Conservation (phyloP, 2,888 invertebrate species). For the Argynnis bischoffii region DNA sequence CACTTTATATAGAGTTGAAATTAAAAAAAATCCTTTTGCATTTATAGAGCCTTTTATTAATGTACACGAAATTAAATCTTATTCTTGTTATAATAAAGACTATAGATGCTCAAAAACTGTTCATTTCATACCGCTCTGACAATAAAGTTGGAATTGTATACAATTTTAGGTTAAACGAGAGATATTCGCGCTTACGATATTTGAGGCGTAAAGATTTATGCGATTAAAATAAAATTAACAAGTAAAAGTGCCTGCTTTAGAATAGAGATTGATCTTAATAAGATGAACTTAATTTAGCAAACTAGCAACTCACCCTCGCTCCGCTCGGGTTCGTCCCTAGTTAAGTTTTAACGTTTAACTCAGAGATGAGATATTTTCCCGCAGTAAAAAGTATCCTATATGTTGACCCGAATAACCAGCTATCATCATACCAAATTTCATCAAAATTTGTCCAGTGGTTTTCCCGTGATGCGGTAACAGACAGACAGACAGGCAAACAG, state of each 20-base stretch:
- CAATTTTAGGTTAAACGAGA: conserved; percentile 5
- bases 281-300: too few species aligned
- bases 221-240: conserved; percentile 19
- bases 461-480: too few species aligned
- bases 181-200: conserved; percentile 8
- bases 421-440: too few species aligned
- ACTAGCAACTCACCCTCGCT: too few species aligned
- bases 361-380: too few species aligned
- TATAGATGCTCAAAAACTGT: neutral
- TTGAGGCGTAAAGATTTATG: conserved; percentile 32
- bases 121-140: neutral
- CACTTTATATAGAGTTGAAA: conserved; percentile 1
- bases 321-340: too few species aligned
- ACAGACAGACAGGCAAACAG: too few species aligned
- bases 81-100: conserved; percentile 5
- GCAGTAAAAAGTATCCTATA: too few species aligned
- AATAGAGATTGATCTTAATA: conserved; percentile 1
- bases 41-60: neutral
- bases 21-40: neutral
- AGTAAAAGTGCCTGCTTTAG: conserved; percentile 17
- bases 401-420: too few species aligned
- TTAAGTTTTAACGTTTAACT: too few species aligned
- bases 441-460: too few species aligned
- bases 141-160: conserved; percentile 8
- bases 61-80: conserved; percentile 12